Percentiles rank a stretch among this genome's conserved stretches.
These are phyloP conservation scores for Ommatoiulus sabulosus DNA, from an alignment of 2,888 invertebrate genomes.

Conservation along the genomic window DNA sequence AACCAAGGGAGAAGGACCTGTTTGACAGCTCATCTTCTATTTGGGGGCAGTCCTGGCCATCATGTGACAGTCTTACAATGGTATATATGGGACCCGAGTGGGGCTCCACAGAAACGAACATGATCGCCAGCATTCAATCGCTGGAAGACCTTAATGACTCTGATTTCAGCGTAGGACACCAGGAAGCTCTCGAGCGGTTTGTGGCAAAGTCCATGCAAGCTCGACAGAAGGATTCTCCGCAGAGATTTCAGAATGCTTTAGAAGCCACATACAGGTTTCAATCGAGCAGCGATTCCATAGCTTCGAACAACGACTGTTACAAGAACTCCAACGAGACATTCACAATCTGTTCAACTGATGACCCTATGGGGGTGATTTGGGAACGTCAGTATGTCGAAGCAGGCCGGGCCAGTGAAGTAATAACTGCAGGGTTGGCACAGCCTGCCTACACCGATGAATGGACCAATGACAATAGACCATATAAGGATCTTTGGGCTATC, in stretches of 20 bases:
- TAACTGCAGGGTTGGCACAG: background rate
- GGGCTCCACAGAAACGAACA: constrained; percentile 47
- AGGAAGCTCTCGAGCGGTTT: background rate
- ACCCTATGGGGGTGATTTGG: background rate
- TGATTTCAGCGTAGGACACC: background rate
- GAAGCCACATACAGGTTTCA: background rate
- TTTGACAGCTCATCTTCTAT: background rate
- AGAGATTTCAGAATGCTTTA: background rate
- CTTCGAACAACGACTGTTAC: background rate
- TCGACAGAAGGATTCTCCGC: background rate
- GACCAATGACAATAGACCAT: background rate
- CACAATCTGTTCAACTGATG: background rate
- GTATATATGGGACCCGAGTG: constrained; percentile 57
- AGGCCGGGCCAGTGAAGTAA: background rate
- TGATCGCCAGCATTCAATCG: constrained; percentile 52
- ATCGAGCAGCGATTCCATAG: background rate
- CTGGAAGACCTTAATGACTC: constrained; percentile 42
- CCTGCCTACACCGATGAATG: background rate
- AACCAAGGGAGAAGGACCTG: constrained; percentile 8
- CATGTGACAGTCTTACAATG: constrained; percentile 57
- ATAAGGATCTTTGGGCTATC: constrained; percentile 22
- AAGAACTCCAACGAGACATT: constrained; percentile 37
- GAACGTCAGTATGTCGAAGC: background rate
- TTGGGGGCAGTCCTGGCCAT: constrained; percentile 54
- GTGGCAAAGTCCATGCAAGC: background rate